phyloP scores from a whole-genome alignment of 1,140 invertebrate species.

The Dendrolimus kikuchii region DNA sequence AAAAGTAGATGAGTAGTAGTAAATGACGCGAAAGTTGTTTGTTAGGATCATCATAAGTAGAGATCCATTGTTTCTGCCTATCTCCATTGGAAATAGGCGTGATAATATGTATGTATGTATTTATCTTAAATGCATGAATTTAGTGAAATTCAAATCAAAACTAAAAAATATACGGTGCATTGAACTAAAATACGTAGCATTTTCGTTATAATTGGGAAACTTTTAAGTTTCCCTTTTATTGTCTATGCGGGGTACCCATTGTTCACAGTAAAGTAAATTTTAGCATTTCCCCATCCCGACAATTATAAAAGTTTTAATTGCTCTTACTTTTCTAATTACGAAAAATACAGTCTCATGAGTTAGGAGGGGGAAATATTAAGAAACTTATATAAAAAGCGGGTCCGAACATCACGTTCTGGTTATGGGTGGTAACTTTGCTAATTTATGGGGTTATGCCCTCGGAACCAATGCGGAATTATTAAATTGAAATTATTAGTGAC shows the following conservation, averaged over 20 bases:
- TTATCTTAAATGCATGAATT: too few relatives aligned
- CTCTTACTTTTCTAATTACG: slow-evolving; percentile 65
- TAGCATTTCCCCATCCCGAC: slow-evolving; percentile 52
- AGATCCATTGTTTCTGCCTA: too few relatives aligned
- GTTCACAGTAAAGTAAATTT: slow-evolving; percentile 59
- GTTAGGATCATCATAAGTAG: too few relatives aligned
- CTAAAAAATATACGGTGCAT: slow-evolving; percentile 17
- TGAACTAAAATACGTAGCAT: slow-evolving; percentile 32
- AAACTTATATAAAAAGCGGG: slow-evolving; percentile 17
- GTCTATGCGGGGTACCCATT: slow-evolving; percentile 46
- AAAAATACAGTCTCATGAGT: slow-evolving; percentile 58
- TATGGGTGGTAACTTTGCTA: slow-evolving; percentile 17
- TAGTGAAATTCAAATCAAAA: too few relatives aligned
- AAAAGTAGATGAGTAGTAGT: too few relatives aligned
- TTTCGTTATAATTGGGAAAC: slow-evolving; percentile 56
- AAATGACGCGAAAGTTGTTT: too few relatives aligned
- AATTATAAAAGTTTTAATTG: slow-evolving; percentile 71
- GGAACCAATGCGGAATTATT: too few relatives aligned
- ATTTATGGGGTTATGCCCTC: slow-evolving; percentile 15
- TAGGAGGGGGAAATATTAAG: slow-evolving; percentile 39
- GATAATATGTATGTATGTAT: too few relatives aligned
- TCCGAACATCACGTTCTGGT: slow-evolving; percentile 18
- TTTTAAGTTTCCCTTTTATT: slow-evolving; percentile 61
- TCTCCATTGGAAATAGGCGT: too few relatives aligned
- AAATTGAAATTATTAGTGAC: too few relatives aligned